These are phyloP conservation scores for Eupithecia tripunctaria DNA, from an alignment of 2,888 invertebrate genomes.

Conservation along the genomic window DNA sequence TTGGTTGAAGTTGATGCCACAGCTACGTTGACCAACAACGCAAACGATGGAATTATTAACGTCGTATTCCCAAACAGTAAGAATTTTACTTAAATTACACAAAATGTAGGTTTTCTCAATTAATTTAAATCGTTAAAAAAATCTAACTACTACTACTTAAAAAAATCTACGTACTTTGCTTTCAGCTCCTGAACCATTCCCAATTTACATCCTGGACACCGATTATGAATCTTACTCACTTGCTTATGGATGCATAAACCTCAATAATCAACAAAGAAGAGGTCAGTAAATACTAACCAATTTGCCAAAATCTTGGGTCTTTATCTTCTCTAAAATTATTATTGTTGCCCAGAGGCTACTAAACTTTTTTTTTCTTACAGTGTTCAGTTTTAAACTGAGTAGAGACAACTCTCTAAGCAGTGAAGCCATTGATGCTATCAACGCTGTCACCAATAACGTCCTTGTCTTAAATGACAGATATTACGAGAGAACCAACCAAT, in stretches of 20 bases:
- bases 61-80: slow-evolving; percentile 69
- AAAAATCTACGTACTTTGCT: neutral
- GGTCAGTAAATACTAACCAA: slow-evolving; percentile 37
- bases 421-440: slow-evolving; percentile 43
- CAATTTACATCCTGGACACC: slow-evolving; percentile 70
- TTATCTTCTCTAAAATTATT: neutral
- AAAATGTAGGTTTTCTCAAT: neutral
- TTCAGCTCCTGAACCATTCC: slow-evolving; percentile 47
- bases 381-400: slow-evolving; percentile 70
- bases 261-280: slow-evolving; percentile 49
- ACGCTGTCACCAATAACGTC: slow-evolving; percentile 40
- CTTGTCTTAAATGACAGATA: slow-evolving; percentile 53
- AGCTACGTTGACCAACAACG: slow-evolving; percentile 55
- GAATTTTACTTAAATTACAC: slow-evolving; percentile 8
- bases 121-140: no score
- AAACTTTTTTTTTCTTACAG: slow-evolving; percentile 43
- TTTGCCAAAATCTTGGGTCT: neutral
- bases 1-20: slow-evolving; percentile 77
- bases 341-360: neutral
- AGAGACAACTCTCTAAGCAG: slow-evolving; percentile 41
- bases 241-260: slow-evolving; percentile 85
- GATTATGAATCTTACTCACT: slow-evolving; percentile 86
- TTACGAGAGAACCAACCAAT: slow-evolving; percentile 49
- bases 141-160: no score
- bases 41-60: slow-evolving; percentile 74